Conservation (phyloP, 2,888 invertebrate species). For the Cryptops parisi region DNA sequence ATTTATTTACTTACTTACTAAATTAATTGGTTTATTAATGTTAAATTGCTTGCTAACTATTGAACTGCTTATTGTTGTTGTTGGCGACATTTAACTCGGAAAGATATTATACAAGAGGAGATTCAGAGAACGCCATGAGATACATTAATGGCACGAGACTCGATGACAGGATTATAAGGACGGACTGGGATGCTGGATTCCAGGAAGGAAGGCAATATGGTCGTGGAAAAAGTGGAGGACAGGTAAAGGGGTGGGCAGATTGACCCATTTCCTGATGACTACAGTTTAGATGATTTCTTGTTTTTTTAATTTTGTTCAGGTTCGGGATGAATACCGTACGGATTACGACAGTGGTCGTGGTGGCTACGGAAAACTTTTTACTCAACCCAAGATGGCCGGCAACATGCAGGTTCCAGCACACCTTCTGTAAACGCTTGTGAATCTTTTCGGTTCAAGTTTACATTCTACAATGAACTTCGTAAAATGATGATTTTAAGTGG, state of each 20-base stretch:
- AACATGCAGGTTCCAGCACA: no score
- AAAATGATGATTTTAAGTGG: no score
- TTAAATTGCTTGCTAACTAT: not conserved
- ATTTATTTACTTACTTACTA: not conserved
- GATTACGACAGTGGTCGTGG: slow-evolving; percentile 95
- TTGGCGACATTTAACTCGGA: not conserved
- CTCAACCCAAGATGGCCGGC: no score
- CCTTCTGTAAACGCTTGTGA: no score
- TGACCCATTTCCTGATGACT: not conserved
- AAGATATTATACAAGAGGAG: slow-evolving; percentile 39
- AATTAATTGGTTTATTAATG: slow-evolving; percentile 8
- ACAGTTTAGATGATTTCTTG: not conserved
- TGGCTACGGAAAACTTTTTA: slow-evolving; percentile 68
- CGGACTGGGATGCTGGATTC: slow-evolving; percentile 99
- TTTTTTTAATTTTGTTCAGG: slow-evolving; percentile 40
- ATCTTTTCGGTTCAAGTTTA: no score
- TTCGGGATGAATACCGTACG: slow-evolving; percentile 93
- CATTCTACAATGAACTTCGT: no score
- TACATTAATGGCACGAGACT: slow-evolving; percentile 91
- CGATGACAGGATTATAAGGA: slow-evolving; percentile 91
- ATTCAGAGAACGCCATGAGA: slow-evolving; percentile 43
- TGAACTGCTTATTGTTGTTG: not conserved
- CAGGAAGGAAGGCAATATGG: slow-evolving; percentile 97
- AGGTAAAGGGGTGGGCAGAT: slow-evolving; percentile 53
- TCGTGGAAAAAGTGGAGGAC: slow-evolving; percentile 94